A percentile compares a stretch with the other conserved stretches of the same genome.
Evolutionary conservation across 2,888 invertebrate species (phyloP).

Genomic region (Melieria omissa): DNA sequence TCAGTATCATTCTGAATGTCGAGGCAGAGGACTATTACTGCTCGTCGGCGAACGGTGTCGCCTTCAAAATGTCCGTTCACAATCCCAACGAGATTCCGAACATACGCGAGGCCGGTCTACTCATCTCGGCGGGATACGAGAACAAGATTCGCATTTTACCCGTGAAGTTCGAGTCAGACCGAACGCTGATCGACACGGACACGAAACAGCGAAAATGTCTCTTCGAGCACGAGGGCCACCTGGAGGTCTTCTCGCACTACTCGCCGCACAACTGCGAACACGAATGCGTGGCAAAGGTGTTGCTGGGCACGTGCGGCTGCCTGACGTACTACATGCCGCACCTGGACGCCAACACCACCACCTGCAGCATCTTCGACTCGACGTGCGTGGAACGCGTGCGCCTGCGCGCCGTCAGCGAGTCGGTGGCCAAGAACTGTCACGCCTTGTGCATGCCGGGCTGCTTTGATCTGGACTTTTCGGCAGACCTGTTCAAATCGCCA

Average conservation of each 20-base stretch:
- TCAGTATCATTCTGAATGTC: constrained; percentile 76
- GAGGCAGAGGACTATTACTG: constrained; percentile 79
- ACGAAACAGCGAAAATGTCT: constrained; percentile 71
- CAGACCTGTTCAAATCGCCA: constrained; percentile 71
- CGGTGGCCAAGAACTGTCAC: constrained; percentile 54
- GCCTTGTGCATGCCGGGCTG: constrained; percentile 75
- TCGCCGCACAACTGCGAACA: constrained; percentile 79
- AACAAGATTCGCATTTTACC: constrained; percentile 47
- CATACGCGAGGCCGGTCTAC: constrained; percentile 45
- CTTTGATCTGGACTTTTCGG: constrained; percentile 75
- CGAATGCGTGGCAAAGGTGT: constrained; percentile 79
- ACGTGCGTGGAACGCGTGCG: constrained; percentile 67
- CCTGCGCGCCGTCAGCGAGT: constrained; percentile 37
- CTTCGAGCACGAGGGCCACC: constrained; percentile 75
- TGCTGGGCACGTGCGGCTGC: constrained; percentile 62
- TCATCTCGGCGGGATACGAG: constrained; percentile 46
- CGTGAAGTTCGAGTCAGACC: constrained; percentile 41
- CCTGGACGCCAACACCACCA: constrained; percentile 74
- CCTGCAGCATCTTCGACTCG: constrained; percentile 76
- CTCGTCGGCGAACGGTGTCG: constrained; percentile 74
- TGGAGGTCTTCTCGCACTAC: constrained; percentile 75
- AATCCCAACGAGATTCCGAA: constrained; percentile 47
- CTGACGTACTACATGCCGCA: constrained; percentile 55
- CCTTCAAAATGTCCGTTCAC: constrained; percentile 52
- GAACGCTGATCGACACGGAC: constrained; percentile 42